Percentiles rank a stretch among this genome's conserved stretches.
Conservation (phyloP, 30 jellyfish, hydroid and myxozoan species). For the Hydra vulgaris region DNA sequence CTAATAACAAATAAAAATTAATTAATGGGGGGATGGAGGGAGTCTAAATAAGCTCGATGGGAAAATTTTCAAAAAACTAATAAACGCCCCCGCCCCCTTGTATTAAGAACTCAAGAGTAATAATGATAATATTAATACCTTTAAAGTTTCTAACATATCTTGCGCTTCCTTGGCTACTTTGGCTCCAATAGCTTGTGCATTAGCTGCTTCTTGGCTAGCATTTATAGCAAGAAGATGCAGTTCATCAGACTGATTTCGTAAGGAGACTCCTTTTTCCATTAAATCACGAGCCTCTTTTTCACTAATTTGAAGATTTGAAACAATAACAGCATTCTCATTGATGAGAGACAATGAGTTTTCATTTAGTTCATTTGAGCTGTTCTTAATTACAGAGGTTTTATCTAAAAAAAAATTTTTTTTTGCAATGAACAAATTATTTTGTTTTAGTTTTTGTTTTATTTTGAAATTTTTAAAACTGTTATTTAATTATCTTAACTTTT, state of each 20-base stretch:
- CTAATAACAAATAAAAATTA: too few relatives aligned
- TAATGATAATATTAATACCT: constrained; percentile 21
- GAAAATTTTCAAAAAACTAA: too few relatives aligned
- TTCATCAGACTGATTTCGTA: constrained; percentile 30
- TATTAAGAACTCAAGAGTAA: too few relatives aligned
- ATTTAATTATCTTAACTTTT: too few relatives aligned
- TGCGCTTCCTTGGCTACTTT: constrained; percentile 79
- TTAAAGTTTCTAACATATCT: constrained; percentile 53
- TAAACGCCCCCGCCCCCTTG: too few relatives aligned
- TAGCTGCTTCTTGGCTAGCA: constrained; percentile 70
- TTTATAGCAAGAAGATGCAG: constrained; percentile 40
- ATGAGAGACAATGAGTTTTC: constrained; percentile 27
- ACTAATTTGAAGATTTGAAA: constrained; percentile 30
- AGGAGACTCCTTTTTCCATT: constrained; percentile 47
- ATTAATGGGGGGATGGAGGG: too few relatives aligned
- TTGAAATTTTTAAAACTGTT: too few relatives aligned
- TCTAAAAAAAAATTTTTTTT: too few relatives aligned
- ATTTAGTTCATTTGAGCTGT: constrained; percentile 37
- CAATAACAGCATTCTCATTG: constrained; percentile 28
- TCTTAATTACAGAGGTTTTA: constrained; percentile 30
- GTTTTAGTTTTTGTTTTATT: too few relatives aligned
- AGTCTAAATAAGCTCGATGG: too few relatives aligned
- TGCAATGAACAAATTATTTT: not conserved
- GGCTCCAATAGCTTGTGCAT: constrained; percentile 77
- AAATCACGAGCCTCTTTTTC: constrained; percentile 67